These are phyloP conservation scores for Drosophila takahashii DNA, from an alignment of 1,140 invertebrate species.

Conservation along the genomic window DNA sequence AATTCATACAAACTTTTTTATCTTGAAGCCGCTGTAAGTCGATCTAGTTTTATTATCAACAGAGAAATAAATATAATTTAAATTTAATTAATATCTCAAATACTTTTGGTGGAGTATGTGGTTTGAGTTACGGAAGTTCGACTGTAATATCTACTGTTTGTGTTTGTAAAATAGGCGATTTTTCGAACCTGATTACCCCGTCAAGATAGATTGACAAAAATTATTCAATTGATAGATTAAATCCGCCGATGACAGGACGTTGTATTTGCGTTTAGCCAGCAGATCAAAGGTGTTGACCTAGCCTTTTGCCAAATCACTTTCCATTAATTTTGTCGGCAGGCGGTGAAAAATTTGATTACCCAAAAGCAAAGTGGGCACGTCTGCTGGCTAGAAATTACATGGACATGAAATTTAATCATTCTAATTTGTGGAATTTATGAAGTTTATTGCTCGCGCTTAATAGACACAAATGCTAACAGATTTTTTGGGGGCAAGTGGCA, in stretches of 20 bases:
- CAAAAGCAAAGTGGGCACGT: slow-evolving; percentile 16
- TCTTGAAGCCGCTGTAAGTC: no score
- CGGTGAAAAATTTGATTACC: slow-evolving; percentile 55
- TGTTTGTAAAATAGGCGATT: not conserved
- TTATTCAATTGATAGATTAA: slow-evolving; percentile 25
- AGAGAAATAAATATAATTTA: not conserved
- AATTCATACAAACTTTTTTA: no score
- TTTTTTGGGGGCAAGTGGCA: slow-evolving; percentile 29
- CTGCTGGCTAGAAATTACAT: slow-evolving; percentile 44
- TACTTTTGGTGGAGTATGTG: no score
- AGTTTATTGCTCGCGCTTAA: slow-evolving; percentile 72
- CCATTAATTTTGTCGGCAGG: slow-evolving; percentile 31
- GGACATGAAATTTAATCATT: slow-evolving; percentile 77
- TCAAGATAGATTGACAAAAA: slow-evolving; percentile 21
- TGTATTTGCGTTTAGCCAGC: slow-evolving; percentile 21
- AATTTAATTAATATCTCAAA: not conserved
- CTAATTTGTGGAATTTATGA: slow-evolving; percentile 75
- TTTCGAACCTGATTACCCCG: slow-evolving; percentile 8
- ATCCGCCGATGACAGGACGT: slow-evolving; percentile 14
- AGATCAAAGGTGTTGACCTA: slow-evolving; percentile 33
- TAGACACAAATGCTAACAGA: slow-evolving; percentile 61
- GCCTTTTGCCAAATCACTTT: slow-evolving; percentile 39
- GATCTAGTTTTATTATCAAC: no score
- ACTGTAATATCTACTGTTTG: not conserved
- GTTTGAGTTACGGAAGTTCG: no score